Base-by-base conservation (phyloP, 1,140 invertebrate species). In the Halesus radiatus region DNA sequence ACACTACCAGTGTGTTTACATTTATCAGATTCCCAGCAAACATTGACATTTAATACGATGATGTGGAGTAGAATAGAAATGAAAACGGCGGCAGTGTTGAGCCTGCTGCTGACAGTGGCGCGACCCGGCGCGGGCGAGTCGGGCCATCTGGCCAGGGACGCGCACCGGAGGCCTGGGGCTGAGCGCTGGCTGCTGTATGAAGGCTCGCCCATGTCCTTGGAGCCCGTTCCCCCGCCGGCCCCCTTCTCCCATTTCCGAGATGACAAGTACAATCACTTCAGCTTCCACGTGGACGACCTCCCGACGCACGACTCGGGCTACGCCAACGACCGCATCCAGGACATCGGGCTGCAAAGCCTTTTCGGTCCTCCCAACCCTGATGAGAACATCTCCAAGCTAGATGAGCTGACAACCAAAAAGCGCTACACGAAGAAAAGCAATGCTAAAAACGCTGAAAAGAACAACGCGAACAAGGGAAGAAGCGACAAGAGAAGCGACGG, bases 311-410 rank as follows among this genome's bases (percentile, higher is more conserved):
- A 78, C 3, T 2, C 53, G 20, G 70, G 68, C 0, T 78, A 56
- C 52, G 23, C 50, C 6, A 60, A 62, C 29, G 82, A 81, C 29
- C 23, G 82, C 15, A 22, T 83, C 22, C 82, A 73, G 2, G 83
- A 84, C 76, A 64, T 82, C 20, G 83, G 83, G 13, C 76, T 84
- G 16, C 83, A 84, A 26, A 84, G 78, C 8, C 64, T 84, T 0
- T 84, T 84, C 78, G 83, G 83, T 0, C 80, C 80, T 4, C 78
- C 80, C 16, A 81, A 84, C 50, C 83, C 83, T n/a, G 83, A 84
- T 64, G 83, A 82, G 45, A 80, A 82, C 72, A 80, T 84, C 15
- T 82, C 83, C 20, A 82, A 84, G n/a, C 70, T 84, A 13, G 83
- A 84, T 62, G 83, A 84, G 54, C 76, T 84, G 20, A 75, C 78